Conservation (phyloP, 2,888 invertebrate genomes). For the Corbicula japonica region DNA sequence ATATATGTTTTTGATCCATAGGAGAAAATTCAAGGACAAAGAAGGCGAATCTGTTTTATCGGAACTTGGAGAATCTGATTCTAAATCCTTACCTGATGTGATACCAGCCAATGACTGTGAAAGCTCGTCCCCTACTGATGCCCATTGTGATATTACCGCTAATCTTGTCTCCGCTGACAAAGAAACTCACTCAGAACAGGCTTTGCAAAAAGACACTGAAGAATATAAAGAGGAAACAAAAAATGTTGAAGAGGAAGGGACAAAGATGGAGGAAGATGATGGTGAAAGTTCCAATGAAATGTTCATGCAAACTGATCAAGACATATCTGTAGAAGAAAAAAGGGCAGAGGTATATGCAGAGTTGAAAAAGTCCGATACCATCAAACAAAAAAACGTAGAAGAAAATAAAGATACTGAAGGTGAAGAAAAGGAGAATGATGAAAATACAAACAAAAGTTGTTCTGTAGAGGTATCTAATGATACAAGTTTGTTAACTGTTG, state of each 20-base stretch:
- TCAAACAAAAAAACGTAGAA: slow-evolving; percentile 1
- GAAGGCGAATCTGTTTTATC: slow-evolving; percentile 37
- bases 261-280: slow-evolving; percentile 3
- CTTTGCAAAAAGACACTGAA: slow-evolving; percentile 37
- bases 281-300: background rate
- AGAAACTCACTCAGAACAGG: slow-evolving; percentile 56
- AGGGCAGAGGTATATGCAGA: slow-evolving; percentile 55
- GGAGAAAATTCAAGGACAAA: background rate
- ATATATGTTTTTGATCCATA: background rate
- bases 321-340: slow-evolving; percentile 69
- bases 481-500: background rate
- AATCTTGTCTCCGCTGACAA: slow-evolving; percentile 30
- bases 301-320: slow-evolving; percentile 34
- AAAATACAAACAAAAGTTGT: slow-evolving; percentile 12
- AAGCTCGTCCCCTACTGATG: slow-evolving; percentile 5
- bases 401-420: background rate
- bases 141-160: slow-evolving; percentile 54
- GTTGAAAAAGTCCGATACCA: too few species aligned
- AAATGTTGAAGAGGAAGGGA: slow-evolving; percentile 8
- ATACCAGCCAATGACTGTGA: slow-evolving; percentile 35
- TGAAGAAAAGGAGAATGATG: slow-evolving; percentile 12
- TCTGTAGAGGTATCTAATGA: background rate
- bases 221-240: background rate
- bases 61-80: slow-evolving; percentile 47
- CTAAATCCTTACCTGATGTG: slow-evolving; percentile 45